Conservation (phyloP, 2,888 invertebrate genomes). For the Furcula furcula region DNA sequence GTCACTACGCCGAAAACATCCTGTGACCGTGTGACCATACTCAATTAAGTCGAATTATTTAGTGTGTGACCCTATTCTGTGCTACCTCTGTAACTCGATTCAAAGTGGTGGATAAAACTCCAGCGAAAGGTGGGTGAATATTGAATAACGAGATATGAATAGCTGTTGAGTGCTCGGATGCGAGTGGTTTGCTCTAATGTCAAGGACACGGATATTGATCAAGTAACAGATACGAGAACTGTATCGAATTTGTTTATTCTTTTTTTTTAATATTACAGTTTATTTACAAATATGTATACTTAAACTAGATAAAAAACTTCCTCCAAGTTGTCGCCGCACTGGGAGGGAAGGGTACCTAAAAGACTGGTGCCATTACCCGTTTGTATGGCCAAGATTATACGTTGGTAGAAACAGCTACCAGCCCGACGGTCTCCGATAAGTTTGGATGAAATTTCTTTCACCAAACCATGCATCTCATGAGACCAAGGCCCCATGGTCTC, state of each 20-base stretch:
- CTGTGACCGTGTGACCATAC: constrained; percentile 50
- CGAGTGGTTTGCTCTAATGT: constrained; percentile 55
- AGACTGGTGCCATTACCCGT: too few relatives aligned
- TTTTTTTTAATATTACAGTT: too few relatives aligned
- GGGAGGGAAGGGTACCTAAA: too few relatives aligned
- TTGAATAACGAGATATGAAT: constrained; percentile 52
- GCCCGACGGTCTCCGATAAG: too few relatives aligned
- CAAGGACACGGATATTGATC: constrained; percentile 77
- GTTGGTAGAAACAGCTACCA: too few relatives aligned
- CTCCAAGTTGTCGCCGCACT: too few relatives aligned
- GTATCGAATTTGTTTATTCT: constrained; percentile 21
- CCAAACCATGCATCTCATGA: too few relatives aligned
- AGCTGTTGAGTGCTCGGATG: constrained; percentile 42
- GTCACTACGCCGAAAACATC: constrained; percentile 35
- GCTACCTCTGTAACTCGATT: constrained; percentile 33
- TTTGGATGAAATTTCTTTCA: too few relatives aligned
- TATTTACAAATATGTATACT: too few relatives aligned
- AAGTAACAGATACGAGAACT: constrained; percentile 39
- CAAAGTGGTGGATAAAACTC: constrained; percentile 26
- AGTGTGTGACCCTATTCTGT: constrained; percentile 43
- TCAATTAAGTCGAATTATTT: constrained; percentile 41
- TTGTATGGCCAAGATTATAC: too few relatives aligned
- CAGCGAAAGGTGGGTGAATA: constrained; percentile 60
- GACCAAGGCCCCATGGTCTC: too few relatives aligned
- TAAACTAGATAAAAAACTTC: too few relatives aligned